Conservation (phyloP, 2,888 invertebrate species). For the Heliconius aoede region DNA sequence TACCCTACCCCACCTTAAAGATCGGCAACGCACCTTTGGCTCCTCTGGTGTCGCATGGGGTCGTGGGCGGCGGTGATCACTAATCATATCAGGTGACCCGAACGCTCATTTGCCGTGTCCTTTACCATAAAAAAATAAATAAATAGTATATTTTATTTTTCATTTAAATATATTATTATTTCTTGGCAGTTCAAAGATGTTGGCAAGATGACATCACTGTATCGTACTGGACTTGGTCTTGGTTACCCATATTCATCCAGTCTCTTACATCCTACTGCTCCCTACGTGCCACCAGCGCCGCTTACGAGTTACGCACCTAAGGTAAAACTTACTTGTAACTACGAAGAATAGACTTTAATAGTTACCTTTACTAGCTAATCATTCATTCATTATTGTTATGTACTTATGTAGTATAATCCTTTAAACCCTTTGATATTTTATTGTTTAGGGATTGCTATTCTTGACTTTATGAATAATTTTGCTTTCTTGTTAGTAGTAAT, state of each 20-base stretch:
- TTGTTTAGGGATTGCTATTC: constrained; percentile 12
- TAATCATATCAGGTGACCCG: no score
- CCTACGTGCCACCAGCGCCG: constrained; percentile 95
- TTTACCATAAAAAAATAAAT: no score
- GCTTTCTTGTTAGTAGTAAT: constrained; percentile 27
- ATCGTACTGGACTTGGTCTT: constrained; percentile 89
- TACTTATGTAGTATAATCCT: constrained; percentile 17
- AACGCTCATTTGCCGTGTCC: no score
- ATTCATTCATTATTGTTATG: constrained; percentile 2
- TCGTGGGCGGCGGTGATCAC: no score
- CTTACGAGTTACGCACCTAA: constrained; percentile 94
- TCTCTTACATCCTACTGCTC: constrained; percentile 91
- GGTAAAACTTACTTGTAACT: constrained; percentile 79
- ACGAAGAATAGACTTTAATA: neutral
- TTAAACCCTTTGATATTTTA: constrained; percentile 5
- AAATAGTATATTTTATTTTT: neutral
- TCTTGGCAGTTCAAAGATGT: constrained; percentile 91
- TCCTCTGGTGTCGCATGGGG: no score
- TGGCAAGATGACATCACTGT: constrained; percentile 92
- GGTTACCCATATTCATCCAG: constrained; percentile 91
- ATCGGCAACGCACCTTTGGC: no score
- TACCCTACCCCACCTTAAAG: no score
- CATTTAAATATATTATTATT: neutral
- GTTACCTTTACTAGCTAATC: constrained; percentile 19
- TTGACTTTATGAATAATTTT: constrained; percentile 17